A percentile compares a stretch with the other conserved stretches of the same genome.
Evolutionary conservation across 2,113 vertebrate genomes (phyloP).

Genomic region (Cnemophilus loriae): DNA sequence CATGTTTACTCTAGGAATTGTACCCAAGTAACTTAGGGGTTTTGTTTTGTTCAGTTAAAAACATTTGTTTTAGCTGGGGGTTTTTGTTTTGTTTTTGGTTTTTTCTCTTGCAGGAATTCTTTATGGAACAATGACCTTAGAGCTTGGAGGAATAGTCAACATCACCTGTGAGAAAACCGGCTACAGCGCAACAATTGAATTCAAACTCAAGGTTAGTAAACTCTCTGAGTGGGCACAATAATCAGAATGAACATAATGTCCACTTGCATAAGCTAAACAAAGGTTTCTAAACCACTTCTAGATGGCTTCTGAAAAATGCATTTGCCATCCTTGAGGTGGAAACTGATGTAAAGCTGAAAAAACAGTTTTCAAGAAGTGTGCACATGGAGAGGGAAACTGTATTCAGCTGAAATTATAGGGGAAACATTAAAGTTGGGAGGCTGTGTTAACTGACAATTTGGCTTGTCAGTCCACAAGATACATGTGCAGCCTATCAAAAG

Average conservation of each 20-base stretch:
- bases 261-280: background rate
- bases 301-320: background rate
- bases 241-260: background rate
- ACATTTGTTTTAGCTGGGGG: background rate
- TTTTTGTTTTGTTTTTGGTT: background rate
- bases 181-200: conserved; percentile 94
- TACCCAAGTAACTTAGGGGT: background rate
- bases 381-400: background rate
- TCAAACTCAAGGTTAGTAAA: conserved; percentile 90
- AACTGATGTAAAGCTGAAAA: background rate
- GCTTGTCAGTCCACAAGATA: background rate
- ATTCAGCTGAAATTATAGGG: background rate
- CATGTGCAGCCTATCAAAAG: background rate
- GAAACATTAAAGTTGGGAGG: background rate
- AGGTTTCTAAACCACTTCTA: background rate
- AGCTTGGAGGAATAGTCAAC: conserved; percentile 89
- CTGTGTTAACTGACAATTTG: background rate
- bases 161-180: conserved; percentile 96
- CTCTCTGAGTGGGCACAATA: background rate
- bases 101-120: conserved; percentile 81
- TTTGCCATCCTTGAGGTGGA: background rate
- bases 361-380: background rate
- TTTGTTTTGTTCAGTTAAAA: background rate
- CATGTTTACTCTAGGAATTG: background rate
- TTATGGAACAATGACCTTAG: conserved; percentile 97